Evolutionary conservation across 2,888 invertebrate genomes (phyloP).

Genomic region (Leucoma salicis): DNA sequence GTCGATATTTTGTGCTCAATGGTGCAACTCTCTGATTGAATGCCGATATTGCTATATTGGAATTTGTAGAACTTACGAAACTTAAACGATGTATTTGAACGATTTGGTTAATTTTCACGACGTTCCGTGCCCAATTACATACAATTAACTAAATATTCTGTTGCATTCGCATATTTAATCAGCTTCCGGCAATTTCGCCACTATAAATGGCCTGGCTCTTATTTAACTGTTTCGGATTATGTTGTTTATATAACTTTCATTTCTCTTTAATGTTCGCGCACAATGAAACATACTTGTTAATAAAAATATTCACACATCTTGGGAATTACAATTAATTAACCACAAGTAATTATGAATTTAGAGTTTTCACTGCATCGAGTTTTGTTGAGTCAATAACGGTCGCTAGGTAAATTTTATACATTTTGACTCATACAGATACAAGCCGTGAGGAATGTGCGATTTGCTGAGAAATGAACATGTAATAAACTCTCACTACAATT

Average conservation of each 20-base stretch:
- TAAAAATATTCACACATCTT: slow-evolving; percentile 31
- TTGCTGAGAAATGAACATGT: slow-evolving; percentile 32
- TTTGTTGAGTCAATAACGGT: slow-evolving; percentile 2
- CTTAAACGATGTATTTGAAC: slow-evolving; percentile 13
- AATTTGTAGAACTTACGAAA: slow-evolving; percentile 18
- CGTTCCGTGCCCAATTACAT: slow-evolving; percentile 7
- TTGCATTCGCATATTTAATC: slow-evolving; percentile 11
- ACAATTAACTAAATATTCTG: slow-evolving; percentile 8
- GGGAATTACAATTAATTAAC: slow-evolving; percentile 33
- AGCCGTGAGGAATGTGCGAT: slow-evolving; percentile 26
- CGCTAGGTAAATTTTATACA: too few relatives aligned
- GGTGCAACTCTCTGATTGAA: slow-evolving; percentile 41
- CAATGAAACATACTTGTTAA: slow-evolving; percentile 17
- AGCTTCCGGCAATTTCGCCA: slow-evolving; percentile 11
- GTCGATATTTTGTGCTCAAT: slow-evolving; percentile 41
- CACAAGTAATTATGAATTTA: slow-evolving; percentile 26
- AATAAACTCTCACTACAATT: slow-evolving; percentile 35
- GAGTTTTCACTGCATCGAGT: slow-evolving; percentile 20
- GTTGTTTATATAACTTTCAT: slow-evolving; percentile 29
- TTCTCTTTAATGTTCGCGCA: slow-evolving; percentile 28
- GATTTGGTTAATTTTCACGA: slow-evolving; percentile 10
- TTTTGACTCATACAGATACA: slow-evolving; percentile 18
- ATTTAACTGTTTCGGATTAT: slow-evolving; percentile 14
- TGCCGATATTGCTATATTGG: slow-evolving; percentile 34
- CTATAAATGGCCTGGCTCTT: slow-evolving; percentile 2